Base-by-base conservation (phyloP, 2,888 invertebrate genomes). In the Scaptomyza flava region DNA sequence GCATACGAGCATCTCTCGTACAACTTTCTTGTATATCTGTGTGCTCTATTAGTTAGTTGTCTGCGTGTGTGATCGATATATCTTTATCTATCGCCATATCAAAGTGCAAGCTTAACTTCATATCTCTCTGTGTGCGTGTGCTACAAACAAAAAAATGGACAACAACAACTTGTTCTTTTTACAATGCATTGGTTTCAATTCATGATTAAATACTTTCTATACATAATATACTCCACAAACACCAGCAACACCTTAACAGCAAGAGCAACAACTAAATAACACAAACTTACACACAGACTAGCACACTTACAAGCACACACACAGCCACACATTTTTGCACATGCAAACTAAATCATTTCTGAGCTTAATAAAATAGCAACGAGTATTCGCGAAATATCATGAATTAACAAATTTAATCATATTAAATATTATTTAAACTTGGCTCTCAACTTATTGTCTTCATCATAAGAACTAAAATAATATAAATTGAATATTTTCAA, bases 51-150 rank as follows among this genome's bases (percentile, higher is more conserved):
- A 79, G 75, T 81, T 89, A 77, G 73, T 76, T 72, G 59, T 72
- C 74, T 79, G 70, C 69, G 71, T 72, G 65, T 58, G 36, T 38
- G 23, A 46, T 67, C 65, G 52, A 53, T 46, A 33, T 23, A 33
- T 5, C 23, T 38, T 41, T 41, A 9, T 64, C 64, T 68, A 64
- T 62, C 56, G 61, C 66, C 54, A 45, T 17, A 17, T 38, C 7
- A 38, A 51, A 51, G 30, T 72, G 48, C 54, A 58, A 66, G 59
- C 50, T 14, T 34, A 50, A 46, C 47, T 71, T 69, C 45, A 74
- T 79, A 61, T 75, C 59, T 75, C 73, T 77, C 54, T 82, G 83
- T 81, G 80, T 84, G 81, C 84, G 84, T 83, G 84, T 81, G 66
- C 71, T 72, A 69, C 47, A 54, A 17, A 17, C 1, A 17, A 1